Base-by-base conservation (phyloP, 2,888 invertebrate genomes). In the Dryobota labecula region DNA sequence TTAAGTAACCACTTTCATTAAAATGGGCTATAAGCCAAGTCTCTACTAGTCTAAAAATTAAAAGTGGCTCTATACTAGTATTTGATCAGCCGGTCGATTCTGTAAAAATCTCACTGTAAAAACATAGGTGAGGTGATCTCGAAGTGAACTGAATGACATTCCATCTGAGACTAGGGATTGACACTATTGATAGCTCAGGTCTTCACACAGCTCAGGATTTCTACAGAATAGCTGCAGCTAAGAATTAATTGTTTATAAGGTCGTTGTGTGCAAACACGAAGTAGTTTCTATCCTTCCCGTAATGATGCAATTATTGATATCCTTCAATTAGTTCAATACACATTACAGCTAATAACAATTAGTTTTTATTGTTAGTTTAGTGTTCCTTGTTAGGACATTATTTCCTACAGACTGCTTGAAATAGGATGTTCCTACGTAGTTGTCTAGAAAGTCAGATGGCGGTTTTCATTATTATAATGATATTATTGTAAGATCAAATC, bases 241-340 rank as follows among this genome's bases (percentile, higher is more conserved):
- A 63, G 30, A 64, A 38, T 38, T 30, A 5, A 15, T 36, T 13
- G 27, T 27, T 30, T 0, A 0, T 27, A 54, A 67, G 53, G 62
- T 24, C 62, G 33, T 6, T 38, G 24, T 64, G 67, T 61, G 41
- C 36, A 38, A 13, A 51, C 53, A 62, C 56, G 45, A 24, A 9
- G 27, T 1, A 24, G 58, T 76, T 76, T 78, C 78, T 49, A 71
- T 76, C 72, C 75, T 77, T 78, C 47, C 78, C 38, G 49, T 36
- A 6, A 5, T 15, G 47, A 27, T 5, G 47, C 57, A 77, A 62
- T 47, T 30, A 53, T 47, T 53, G 51, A 58, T 76, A 53, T 78
- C 78, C 78, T 63, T 11, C 15, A 58, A 71, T 75, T 70, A 58
- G 51, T 24, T 47, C 38, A n/a, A n/a, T 7, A 0, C 1, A n/a